Percentiles rank a stretch among this genome's conserved stretches.
Evolutionary conservation across 2,888 invertebrate genomes (phyloP).

Genomic region (Anodontia alba): DNA sequence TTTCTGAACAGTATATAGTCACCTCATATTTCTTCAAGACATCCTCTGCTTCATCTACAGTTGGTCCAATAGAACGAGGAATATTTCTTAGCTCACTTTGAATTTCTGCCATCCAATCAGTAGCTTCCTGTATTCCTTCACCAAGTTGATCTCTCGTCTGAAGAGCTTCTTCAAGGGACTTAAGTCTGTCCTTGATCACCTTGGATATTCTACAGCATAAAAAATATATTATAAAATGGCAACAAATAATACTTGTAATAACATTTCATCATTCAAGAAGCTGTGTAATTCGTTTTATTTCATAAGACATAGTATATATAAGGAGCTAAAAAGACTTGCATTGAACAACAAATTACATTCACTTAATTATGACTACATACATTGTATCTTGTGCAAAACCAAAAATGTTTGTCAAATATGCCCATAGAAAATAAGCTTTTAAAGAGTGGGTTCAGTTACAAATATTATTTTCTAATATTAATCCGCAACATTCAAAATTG

Average conservation of each 20-base stretch:
- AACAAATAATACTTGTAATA: neutral
- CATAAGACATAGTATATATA: no score
- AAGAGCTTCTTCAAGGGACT: slow-evolving; percentile 90
- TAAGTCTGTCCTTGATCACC: slow-evolving; percentile 60
- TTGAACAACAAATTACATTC: no score
- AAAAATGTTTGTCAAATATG: no score
- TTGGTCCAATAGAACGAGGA: slow-evolving; percentile 89
- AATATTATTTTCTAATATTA: no score
- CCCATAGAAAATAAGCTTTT: no score
- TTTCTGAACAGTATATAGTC: no score
- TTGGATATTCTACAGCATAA: slow-evolving; percentile 37
- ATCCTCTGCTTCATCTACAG: slow-evolving; percentile 95
- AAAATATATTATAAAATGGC: no score
- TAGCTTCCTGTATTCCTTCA: slow-evolving; percentile 91
- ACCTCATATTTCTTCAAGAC: slow-evolving; percentile 86
- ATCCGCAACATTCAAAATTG: no score
- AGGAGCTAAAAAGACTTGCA: no score
- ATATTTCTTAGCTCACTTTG: slow-evolving; percentile 86
- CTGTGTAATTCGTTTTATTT: neutral
- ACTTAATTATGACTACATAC: no score
- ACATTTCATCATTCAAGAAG: neutral
- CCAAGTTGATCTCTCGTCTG: slow-evolving; percentile 93
- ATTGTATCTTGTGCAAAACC: no score
- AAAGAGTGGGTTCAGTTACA: no score
- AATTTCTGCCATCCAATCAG: slow-evolving; percentile 92